Evolutionary conservation across 1,140 invertebrate species (phyloP), one percentile per base, ranked within the genome.

Genomic region (Habropoda laboriosa): DNA sequence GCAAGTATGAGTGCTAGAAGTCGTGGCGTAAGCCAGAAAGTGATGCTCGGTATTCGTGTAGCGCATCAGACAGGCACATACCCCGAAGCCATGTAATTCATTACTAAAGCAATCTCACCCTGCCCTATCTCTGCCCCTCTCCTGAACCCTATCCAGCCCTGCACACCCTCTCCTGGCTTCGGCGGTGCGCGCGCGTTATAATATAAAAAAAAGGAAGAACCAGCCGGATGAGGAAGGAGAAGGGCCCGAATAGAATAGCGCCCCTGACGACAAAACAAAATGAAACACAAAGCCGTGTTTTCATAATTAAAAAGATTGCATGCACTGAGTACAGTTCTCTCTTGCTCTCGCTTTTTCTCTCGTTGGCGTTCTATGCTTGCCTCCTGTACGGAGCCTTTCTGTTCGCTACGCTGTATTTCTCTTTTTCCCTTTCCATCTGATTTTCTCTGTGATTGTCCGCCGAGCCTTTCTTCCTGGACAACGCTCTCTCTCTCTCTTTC

Each of bases 91-190:
- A 93, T 93, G 92, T 93, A 93, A 93, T 93, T 93, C 92, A 93
- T 93, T 93, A 92, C 92, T 93, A 93, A 93, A 93, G 92, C 92
- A 93, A 93, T 93, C 92, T 93, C 91, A 91, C 91, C 91, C 91
- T 91, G 90, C 80, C 82, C 75, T 71, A 78, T 78, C 75, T 78
- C 67, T 78, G 67, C 75, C 67, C 75, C 75, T 49, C 67, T 71
- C 53, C 67, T 66, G 47, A 66, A 79, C 82, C 79, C 86, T 73
- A 66, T 80, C 82, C 78, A 78, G 82, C 75, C 80, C 60, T 79
- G 73, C 79, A 71, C 74, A 73, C 82, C 76, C 72, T 63, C 81
- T 55, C 64, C 77, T 67, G 81, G 67, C 82, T 80, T 75, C 81
- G 32, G 64, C 74, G 66, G 73, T 78, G 85, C 78, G 80, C 75